A percentile compares a stretch with the other conserved stretches of the same genome.
Conservation (phyloP, 2,797 vertebrate genomes). For the Rhodeus uyekii region DNA sequence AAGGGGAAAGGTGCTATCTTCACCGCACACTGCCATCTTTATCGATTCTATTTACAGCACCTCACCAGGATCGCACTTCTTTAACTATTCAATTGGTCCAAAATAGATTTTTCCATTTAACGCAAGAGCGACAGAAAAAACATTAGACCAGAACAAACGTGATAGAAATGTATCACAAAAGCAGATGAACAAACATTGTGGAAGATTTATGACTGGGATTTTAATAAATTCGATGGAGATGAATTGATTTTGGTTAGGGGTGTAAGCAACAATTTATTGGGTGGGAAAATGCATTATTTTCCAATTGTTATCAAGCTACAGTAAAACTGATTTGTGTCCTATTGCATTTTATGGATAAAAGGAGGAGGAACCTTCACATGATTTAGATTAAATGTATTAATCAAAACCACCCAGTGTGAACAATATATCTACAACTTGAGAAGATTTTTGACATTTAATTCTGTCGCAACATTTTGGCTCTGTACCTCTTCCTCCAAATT, state of each 20-base stretch:
- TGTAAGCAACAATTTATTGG: slow-evolving; percentile 99
- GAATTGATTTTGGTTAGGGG: slow-evolving; percentile 99
- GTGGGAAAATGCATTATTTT: slow-evolving; percentile 99
- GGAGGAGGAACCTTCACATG: slow-evolving; percentile 94
- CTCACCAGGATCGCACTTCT: slow-evolving; percentile 87
- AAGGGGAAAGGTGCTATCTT: slow-evolving; percentile 82
- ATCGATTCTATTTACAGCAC: slow-evolving; percentile 80
- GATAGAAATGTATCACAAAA: slow-evolving; percentile 99
- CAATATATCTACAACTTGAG: slow-evolving; percentile 98
- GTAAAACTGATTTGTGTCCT: slow-evolving; percentile 99
- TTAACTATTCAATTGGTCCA: slow-evolving; percentile 96
- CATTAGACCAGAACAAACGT: slow-evolving; percentile 96
- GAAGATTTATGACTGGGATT: slow-evolving; percentile 97
- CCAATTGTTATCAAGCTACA: slow-evolving; percentile 97
- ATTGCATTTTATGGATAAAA: slow-evolving; percentile 99
- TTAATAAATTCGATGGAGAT: slow-evolving; percentile 97
- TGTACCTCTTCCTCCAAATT: slow-evolving; percentile 87
- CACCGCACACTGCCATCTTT: slow-evolving; percentile 79
- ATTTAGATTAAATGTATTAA: slow-evolving; percentile 99
- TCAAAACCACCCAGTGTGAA: slow-evolving; percentile 98
- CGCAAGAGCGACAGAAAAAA: slow-evolving; percentile 92
- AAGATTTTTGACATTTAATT: slow-evolving; percentile 99
- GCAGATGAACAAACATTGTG: slow-evolving; percentile 99
- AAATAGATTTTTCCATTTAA: slow-evolving; percentile 99
- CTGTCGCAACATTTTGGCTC: slow-evolving; percentile 97